Evolutionary conservation across 2,797 vertebrate genomes (phyloP), one percentile per base, ranked within the genome.

Genomic region (Odontamblyopus lacepedii): DNA sequence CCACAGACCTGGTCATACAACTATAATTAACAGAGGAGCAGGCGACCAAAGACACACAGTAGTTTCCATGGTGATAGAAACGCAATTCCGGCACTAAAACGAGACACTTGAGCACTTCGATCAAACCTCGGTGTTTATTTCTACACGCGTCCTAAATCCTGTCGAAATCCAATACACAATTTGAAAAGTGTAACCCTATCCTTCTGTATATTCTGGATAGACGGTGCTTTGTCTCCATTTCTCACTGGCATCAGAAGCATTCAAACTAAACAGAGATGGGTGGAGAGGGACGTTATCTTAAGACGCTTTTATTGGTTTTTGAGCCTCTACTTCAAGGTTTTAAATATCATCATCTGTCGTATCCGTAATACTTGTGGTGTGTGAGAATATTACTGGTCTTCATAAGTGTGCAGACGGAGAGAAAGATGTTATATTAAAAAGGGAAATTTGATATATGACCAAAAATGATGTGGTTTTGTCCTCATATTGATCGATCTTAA

Each of bases 1-100:
- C 35, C 53, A 50, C 57, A 23, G 63, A 70, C 57, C 15, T 30
- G 55, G 56, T n/a, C 61, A 50, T 65, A 32, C 19, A 23, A 1
- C 29, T 50, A 70, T 72, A 19, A 71, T 72, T 64, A 53, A 68
- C 71, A 51, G 51, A 74, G 38, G 18, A 66, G 41, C 5, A 2
- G 35, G 41, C 53, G 61, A 60, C 16, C 30, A 15, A 26, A 19
- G 68, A 59, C 48, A 62, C 61, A 0, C 53, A 69, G 72, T 30
- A 51, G 19, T 75, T 78, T 69, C 69, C 71, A 74, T 78, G 76
- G 71, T 56, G 70, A 78, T 71, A 32, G 69, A 48, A 6, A 44
- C 70, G 2, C 48, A 60, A 63, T 75, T 57, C 67, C 63, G 26
- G 61, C 27, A 2, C 44, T 66, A 38, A 55, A 78, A 41, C 23